Percentiles rank a stretch among this genome's conserved stretches.
Evolutionary conservation across 2,797 vertebrate species (phyloP).

Genomic region (Coracias cyanogaster): DNA sequence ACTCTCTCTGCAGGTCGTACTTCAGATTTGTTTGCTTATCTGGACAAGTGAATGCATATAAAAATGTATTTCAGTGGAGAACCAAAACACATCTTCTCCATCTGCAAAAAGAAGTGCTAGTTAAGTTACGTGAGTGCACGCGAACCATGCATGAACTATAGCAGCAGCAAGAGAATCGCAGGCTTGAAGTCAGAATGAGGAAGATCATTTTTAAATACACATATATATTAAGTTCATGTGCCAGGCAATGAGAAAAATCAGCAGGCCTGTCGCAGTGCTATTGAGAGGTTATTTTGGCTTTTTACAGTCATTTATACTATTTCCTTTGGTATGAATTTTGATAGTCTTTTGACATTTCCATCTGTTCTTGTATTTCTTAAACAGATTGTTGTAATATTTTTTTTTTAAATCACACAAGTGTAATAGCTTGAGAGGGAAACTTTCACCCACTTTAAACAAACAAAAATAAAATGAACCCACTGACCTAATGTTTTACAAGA

Average conservation of each 20-base stretch:
- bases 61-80: background rate
- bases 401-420: background rate
- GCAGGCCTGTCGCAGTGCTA: background rate
- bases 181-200: background rate
- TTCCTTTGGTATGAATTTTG: conserved; percentile 49
- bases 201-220: background rate
- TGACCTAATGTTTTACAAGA: conserved; percentile 75
- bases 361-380: conserved; percentile 47
- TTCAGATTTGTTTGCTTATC: background rate
- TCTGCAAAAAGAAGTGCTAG: background rate
- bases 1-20: background rate
- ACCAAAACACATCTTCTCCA: background rate
- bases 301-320: conserved; percentile 9
- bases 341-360: conserved; percentile 56
- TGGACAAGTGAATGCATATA: background rate
- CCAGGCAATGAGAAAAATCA: conserved; percentile 10
- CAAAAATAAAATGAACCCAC: conserved; percentile 57
- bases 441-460: conserved; percentile 60
- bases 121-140: background rate
- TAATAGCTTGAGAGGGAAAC: conserved; percentile 51
- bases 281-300: conserved; percentile 18
- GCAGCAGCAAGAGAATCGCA: background rate
- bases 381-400: conserved; percentile 14
- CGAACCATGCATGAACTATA: background rate
- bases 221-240: background rate